Evolutionary conservation across 23 tunicate species (phyloP), one percentile per base, ranked within the genome.

Genomic region (Botrylloides violaceus): DNA sequence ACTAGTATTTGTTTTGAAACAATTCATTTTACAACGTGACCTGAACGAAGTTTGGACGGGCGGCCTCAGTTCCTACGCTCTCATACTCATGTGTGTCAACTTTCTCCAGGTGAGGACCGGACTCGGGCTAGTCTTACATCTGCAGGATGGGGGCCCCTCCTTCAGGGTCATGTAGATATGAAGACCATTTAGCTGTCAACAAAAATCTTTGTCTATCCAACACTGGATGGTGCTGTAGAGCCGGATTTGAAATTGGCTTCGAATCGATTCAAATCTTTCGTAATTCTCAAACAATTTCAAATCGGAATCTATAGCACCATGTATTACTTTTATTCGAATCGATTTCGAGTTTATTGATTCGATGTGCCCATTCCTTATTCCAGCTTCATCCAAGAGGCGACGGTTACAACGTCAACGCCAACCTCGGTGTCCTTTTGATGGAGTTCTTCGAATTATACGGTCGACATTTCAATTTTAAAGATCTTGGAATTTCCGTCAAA

Each of bases 391-490:
- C 92, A 27, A 60, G 92, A 9, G 56, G 23, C 2, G 81, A 80
- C 21, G 84, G 84, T 5, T 32, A 76, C 22, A 15, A 56, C 2
- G 66, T 59, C 7, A 64, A 71, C 9, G 73, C 74, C 19, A 95
- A 95, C 68, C 75, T 95, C 2, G 99, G 92, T 1, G 87, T 80
- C 1, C 29, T 95, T 15, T 66, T 95, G 62, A 78, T 83, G 4
- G 99, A 95, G 64, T 95, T 95, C 50, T 87, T 95, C 64, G 99
- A 95, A 37, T 82, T 95, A 1, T 95, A 95, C 77, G 99, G 99
- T 3, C 70, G 87, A 23, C 55, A 66, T 36, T 87, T 95, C 66
- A 87, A 87, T 60, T 95, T 82, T 77, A 59, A 63, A 30, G 3
- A 34, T 1, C 32, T 71, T 29, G 78, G 95, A 31, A 87, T 95